phyloP scores from a whole-genome alignment of 2,113 vertebrate species.

The Istiophorus platypterus region DNA sequence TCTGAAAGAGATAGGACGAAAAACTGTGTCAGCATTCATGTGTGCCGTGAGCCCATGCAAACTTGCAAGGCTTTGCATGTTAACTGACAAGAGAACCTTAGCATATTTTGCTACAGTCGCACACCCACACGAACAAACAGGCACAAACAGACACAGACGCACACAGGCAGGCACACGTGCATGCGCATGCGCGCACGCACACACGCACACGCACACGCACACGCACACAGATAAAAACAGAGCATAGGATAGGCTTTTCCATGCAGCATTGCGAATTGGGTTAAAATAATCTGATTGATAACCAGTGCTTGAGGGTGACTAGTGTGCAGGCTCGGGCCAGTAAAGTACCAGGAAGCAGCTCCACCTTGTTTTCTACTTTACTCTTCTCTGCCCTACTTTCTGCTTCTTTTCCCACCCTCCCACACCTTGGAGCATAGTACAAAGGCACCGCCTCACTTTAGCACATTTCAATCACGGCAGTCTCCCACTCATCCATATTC shows the following conservation, averaged over 20 bases:
- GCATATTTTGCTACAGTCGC: constrained; percentile 19
- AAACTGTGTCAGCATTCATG: constrained; percentile 48
- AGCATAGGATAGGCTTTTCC: constrained; percentile 38
- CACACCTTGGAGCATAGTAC: constrained; percentile 50
- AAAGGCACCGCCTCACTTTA: constrained; percentile 56
- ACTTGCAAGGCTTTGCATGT: constrained; percentile 41
- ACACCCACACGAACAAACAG: constrained; percentile 13
- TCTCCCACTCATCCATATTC: constrained; percentile 72
- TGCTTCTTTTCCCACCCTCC: constrained; percentile 24
- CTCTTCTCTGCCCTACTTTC: constrained; percentile 69
- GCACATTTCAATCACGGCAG: constrained; percentile 63
- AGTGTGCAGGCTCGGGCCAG: constrained; percentile 41
- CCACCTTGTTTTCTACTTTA: constrained; percentile 59
- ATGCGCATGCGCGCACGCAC: background rate
- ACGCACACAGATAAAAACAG: constrained; percentile 10
- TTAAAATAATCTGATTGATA: constrained; percentile 66
- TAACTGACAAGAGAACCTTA: constrained; percentile 24
- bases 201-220: background rate
- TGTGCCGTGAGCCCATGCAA: constrained; percentile 34
- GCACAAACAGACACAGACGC: background rate
- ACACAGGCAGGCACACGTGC: too few relatives aligned
- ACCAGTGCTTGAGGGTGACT: constrained; percentile 54
- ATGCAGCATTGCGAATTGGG: constrained; percentile 43
- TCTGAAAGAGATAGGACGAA: constrained; percentile 73
- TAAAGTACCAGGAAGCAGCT: constrained; percentile 51